phyloP scores from a whole-genome alignment of 2,797 vertebrate species.

The Phylloscopus collybita region DNA sequence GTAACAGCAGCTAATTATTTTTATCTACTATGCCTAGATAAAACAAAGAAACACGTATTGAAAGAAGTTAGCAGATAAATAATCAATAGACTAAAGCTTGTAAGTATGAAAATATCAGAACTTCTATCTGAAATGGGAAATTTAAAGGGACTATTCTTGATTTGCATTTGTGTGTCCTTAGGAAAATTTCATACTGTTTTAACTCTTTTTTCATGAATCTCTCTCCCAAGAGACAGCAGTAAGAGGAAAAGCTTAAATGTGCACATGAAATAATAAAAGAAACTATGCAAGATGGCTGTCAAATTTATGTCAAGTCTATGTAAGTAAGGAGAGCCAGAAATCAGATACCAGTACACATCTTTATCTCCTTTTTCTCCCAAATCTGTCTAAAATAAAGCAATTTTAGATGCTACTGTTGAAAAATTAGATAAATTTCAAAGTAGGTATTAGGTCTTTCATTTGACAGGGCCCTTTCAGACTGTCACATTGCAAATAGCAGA shows the following conservation, averaged over 20 bases:
- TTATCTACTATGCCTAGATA: neutral
- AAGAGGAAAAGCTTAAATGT: neutral
- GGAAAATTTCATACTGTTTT: neutral
- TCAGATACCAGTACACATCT: neutral
- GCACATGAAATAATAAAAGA: neutral
- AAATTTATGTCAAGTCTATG: neutral
- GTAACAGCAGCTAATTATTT: neutral
- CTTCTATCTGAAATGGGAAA: neutral
- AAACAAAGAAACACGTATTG: neutral
- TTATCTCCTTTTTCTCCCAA: neutral
- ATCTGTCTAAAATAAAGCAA: neutral
- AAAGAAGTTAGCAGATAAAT: neutral
- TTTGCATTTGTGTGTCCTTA: neutral
- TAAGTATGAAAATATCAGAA: neutral
- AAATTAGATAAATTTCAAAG: neutral
- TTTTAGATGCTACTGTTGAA: neutral
- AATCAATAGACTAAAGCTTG: neutral
- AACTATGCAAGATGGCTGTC: neutral
- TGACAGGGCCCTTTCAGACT: neutral
- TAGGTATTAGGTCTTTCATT: neutral
- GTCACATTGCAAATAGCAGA: neutral
- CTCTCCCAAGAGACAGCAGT: neutral
- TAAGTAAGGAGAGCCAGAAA: neutral
- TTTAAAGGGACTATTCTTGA: neutral
- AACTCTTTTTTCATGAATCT: neutral